A percentile compares a stretch with the other conserved stretches of the same genome.
Conservation (phyloP, 1,140 invertebrate species). For the Ylistrum balloti region DNA sequence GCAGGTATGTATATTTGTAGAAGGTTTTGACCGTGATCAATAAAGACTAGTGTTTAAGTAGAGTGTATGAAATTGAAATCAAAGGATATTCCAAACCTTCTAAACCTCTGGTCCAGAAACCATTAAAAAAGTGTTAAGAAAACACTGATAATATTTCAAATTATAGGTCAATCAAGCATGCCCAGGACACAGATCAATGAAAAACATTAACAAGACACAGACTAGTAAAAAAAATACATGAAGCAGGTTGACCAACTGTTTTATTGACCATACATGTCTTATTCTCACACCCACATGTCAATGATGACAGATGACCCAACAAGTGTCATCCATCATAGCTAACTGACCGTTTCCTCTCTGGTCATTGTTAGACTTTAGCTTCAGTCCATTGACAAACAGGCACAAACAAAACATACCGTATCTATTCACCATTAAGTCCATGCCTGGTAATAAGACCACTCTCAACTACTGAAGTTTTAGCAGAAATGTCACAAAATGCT, state of each 20-base stretch:
- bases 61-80: background rate
- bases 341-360: conserved; percentile 2
- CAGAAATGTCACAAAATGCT: too few species aligned
- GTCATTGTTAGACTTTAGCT: background rate
- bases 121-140: background rate
- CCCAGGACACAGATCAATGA: background rate
- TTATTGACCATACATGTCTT: background rate
- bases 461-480: too few species aligned
- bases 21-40: background rate
- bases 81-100: background rate
- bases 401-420: too few species aligned
- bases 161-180: conserved; percentile 12
- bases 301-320: background rate
- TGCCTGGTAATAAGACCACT: too few species aligned
- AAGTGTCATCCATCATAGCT: background rate
- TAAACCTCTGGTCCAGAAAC: background rate
- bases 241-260: background rate
- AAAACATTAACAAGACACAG: background rate
- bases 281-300: conserved; percentile 24
- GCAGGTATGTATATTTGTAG: background rate
- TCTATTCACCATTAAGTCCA: too few species aligned
- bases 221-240: background rate
- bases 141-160: background rate
- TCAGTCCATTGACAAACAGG: too few species aligned
- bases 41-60: background rate